Percentiles rank a stretch among this genome's conserved stretches.
Conservation (phyloP, 2,888 invertebrate species). For the Escarpia spicata region DNA sequence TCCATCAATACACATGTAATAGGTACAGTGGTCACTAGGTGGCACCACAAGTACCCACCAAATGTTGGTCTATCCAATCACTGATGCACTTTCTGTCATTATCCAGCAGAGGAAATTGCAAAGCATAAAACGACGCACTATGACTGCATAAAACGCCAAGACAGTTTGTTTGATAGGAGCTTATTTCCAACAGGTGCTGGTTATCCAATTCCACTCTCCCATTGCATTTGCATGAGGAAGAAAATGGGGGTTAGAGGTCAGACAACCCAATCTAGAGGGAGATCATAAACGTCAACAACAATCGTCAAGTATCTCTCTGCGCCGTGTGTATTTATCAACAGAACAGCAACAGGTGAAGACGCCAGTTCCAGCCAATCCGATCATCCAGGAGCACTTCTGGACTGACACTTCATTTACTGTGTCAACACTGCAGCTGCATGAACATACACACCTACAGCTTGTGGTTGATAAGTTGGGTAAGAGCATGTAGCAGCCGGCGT, state of each 20-base stretch:
- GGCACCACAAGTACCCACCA: not conserved
- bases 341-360: not conserved
- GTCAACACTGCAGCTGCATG: not conserved
- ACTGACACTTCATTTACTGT: not conserved
- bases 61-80: not conserved
- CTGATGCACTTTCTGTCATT: not conserved
- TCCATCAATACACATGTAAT: not conserved
- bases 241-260: not conserved
- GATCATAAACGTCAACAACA: constrained; percentile 1
- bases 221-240: not conserved
- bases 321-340: not conserved
- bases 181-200: not conserved
- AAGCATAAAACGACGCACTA: not conserved
- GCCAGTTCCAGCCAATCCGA: not conserved
- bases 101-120: constrained; percentile 16
- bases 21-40: not conserved
- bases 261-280: not conserved
- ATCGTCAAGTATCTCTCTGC: not conserved
- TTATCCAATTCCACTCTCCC: not conserved
- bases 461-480: not conserved
- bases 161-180: not conserved
- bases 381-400: not conserved
- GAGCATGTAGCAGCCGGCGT: not conserved
- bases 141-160: not conserved
- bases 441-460: not conserved